A percentile compares a stretch with the other conserved stretches of the same genome.
phyloP scores from a whole-genome alignment of 2,888 invertebrate genomes.

The Megamerina dolium region DNA sequence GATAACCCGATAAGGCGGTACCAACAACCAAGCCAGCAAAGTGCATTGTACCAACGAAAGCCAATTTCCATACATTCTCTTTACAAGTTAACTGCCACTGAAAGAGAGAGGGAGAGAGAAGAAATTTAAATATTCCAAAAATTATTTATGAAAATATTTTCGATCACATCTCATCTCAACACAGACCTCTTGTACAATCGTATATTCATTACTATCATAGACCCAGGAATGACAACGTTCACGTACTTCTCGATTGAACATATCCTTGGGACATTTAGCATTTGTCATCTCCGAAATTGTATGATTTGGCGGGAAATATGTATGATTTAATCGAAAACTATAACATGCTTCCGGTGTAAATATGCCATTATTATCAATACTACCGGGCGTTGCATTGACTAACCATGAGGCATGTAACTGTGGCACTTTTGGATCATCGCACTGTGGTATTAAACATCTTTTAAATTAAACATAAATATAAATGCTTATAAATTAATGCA shows the following conservation, averaged over 20 bases:
- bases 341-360: conserved; percentile 41
- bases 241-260: conserved; percentile 41
- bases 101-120: no score
- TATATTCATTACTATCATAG: conserved; percentile 51
- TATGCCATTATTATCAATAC: conserved; percentile 28
- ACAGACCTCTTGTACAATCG: conserved; percentile 56
- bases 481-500: no score
- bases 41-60: conserved; percentile 58
- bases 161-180: background rate
- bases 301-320: no score
- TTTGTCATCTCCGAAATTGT: background rate
- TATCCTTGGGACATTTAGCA: conserved; percentile 37
- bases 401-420: conserved; percentile 48
- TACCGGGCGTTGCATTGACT: conserved; percentile 51
- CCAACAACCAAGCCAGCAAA: conserved; percentile 60
- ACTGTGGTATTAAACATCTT: conserved; percentile 55
- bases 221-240: conserved; percentile 53
- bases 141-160: conserved; percentile 1
- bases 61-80: conserved; percentile 58
- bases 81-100: conserved; percentile 58
- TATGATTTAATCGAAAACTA: conserved; percentile 30
- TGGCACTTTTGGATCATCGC: conserved; percentile 44
- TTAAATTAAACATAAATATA: conserved; percentile 1
- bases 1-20: conserved; percentile 55
- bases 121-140: background rate